Percentiles rank a stretch among this genome's conserved stretches.
Evolutionary conservation across 2,113 vertebrate species (phyloP).

Genomic region (Penelope pileata): DNA sequence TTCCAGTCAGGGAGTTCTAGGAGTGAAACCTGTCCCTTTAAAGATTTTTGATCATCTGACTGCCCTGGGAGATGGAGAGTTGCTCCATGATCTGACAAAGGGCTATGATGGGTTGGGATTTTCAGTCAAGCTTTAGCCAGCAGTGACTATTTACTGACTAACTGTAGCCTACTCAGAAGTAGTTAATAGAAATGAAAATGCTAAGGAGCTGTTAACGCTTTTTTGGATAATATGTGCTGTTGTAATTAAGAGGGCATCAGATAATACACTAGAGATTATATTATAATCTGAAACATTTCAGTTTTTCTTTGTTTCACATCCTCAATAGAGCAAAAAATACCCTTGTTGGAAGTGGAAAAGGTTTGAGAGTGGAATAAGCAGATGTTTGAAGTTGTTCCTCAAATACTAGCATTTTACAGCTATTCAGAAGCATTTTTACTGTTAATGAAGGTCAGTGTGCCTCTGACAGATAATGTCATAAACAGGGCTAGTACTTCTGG

Average conservation of each 20-base stretch:
- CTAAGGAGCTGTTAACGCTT: background rate
- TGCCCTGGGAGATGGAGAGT: constrained; percentile 20
- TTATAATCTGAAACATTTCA: background rate
- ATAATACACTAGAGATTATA: background rate
- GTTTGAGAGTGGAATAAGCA: background rate
- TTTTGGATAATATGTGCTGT: background rate
- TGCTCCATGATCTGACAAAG: background rate
- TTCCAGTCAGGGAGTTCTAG: background rate
- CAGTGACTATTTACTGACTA: background rate
- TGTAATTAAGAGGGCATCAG: background rate
- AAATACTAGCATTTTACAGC: background rate
- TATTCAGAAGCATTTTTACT: background rate
- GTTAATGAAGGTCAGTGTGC: background rate
- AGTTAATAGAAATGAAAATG: background rate
- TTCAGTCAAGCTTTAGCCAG: background rate
- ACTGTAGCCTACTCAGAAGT: background rate
- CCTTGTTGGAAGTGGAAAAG: background rate
- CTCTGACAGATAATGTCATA: background rate
- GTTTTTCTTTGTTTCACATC: background rate
- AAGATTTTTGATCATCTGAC: constrained; percentile 7
- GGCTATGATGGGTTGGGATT: background rate
- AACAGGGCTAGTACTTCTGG: background rate
- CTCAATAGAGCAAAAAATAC: background rate
- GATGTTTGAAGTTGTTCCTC: background rate
- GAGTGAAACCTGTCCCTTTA: background rate